A percentile compares a stretch with the other conserved stretches of the same genome.
These are phyloP conservation scores for Eolophus roseicapilla DNA, from an alignment of 2,113 vertebrate genomes.

Conservation along the genomic window DNA sequence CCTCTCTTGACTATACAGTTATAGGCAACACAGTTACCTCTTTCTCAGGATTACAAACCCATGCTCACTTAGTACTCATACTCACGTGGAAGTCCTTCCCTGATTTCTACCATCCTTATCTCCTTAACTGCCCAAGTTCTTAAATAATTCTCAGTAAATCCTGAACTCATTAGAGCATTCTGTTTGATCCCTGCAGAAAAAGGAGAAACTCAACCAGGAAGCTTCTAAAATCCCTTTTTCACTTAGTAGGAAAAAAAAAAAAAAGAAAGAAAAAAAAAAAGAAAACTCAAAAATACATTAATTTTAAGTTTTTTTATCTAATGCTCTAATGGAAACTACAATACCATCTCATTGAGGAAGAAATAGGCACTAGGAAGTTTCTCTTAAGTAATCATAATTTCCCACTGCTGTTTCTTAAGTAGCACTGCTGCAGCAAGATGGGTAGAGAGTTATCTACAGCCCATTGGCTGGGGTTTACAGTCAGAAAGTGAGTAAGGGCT, in stretches of 20 bases:
- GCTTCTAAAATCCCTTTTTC: neutral
- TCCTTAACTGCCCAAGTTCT: neutral
- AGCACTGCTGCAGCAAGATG: neutral
- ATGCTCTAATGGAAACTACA: neutral
- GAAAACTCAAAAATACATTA: neutral
- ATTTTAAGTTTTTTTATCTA: neutral
- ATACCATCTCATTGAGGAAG: neutral
- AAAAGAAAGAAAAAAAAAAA: too few relatives aligned
- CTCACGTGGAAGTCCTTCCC: neutral
- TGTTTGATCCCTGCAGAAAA: neutral
- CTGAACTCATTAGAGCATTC: neutral
- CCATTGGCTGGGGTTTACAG: neutral
- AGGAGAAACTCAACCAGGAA: neutral
- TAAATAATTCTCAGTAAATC: neutral
- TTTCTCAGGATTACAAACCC: neutral
- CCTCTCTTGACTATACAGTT: neutral
- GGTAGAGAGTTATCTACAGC: neutral
- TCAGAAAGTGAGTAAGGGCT: neutral
- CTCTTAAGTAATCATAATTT: neutral
- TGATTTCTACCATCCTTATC: neutral
- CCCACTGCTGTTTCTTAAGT: neutral
- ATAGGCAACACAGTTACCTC: too few relatives aligned
- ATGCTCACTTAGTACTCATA: neutral
- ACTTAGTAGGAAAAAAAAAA: neutral
- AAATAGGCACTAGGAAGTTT: neutral